Evolutionary conservation across 2,113 vertebrate species (phyloP).

Genomic region (Podiceps cristatus): DNA sequence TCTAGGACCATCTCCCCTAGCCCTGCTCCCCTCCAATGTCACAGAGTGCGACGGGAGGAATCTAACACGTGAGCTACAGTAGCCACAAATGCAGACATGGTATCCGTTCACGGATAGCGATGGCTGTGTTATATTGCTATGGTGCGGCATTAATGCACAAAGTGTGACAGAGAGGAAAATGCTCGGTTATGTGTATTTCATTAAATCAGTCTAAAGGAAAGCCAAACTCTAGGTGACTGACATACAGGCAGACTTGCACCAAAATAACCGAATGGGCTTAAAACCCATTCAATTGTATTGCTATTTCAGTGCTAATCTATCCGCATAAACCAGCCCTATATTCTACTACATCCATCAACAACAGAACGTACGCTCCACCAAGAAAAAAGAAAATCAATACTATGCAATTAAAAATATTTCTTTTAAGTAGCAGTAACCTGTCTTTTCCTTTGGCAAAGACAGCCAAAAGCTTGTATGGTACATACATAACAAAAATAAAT

Average conservation of each 20-base stretch:
- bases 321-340: neutral
- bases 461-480: conserved; percentile 14
- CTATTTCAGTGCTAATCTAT: neutral
- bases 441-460: conserved; percentile 34
- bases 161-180: fast-evolving
- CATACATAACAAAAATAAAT: neutral
- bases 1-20: neutral
- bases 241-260: neutral
- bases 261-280: neutral
- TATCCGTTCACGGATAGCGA: fast-evolving
- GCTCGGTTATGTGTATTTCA: neutral
- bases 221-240: neutral
- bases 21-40: neutral
- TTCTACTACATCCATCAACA: neutral
- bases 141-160: neutral
- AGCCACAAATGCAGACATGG: fast-evolving
- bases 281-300: neutral
- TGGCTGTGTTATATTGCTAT: fast-evolving
- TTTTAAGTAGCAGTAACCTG: conserved; percentile 32
- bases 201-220: neutral
- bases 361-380: neutral
- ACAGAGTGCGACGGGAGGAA: neutral
- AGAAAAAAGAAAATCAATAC: conserved; percentile 52
- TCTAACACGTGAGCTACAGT: fast-evolving
- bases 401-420: conserved; percentile 66